phyloP scores from a whole-genome alignment of 2,113 vertebrate genomes.

The Microcebus murinus region DNA sequence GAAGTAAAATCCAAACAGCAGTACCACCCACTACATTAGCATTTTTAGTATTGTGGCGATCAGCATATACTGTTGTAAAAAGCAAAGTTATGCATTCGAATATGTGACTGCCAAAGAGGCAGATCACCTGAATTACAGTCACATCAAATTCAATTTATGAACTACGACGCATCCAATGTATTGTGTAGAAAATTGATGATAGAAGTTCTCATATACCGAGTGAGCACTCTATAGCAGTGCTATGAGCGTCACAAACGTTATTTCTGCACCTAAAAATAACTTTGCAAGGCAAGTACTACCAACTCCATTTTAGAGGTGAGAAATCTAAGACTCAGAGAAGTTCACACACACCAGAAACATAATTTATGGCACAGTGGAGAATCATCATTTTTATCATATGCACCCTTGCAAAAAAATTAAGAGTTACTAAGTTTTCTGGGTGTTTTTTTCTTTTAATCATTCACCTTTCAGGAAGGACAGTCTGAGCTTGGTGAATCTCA shows the following conservation, averaged over 20 bases:
- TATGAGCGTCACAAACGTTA: neutral
- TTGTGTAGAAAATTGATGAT: neutral
- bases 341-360: neutral
- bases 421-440: neutral
- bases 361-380: fast-evolving
- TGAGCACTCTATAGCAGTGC: fast-evolving
- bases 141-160: neutral
- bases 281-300: neutral
- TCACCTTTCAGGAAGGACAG: neutral
- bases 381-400: neutral
- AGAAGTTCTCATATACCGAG: neutral
- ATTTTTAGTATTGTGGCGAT: neutral
- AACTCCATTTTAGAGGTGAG: neutral
- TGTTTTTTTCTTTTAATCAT: neutral
- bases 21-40: neutral
- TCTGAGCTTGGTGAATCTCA: neutral
- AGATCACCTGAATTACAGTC: neutral
- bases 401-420: neutral
- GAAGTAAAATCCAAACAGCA: constrained; percentile 45
- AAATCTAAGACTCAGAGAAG: neutral
- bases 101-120: neutral
- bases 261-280: neutral
- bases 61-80: neutral
- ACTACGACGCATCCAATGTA: neutral
- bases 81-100: neutral